A percentile compares a stretch with the other conserved stretches of the same genome.
Evolutionary conservation across 2,113 vertebrate genomes (phyloP).

Genomic region (Barbus barbus): DNA sequence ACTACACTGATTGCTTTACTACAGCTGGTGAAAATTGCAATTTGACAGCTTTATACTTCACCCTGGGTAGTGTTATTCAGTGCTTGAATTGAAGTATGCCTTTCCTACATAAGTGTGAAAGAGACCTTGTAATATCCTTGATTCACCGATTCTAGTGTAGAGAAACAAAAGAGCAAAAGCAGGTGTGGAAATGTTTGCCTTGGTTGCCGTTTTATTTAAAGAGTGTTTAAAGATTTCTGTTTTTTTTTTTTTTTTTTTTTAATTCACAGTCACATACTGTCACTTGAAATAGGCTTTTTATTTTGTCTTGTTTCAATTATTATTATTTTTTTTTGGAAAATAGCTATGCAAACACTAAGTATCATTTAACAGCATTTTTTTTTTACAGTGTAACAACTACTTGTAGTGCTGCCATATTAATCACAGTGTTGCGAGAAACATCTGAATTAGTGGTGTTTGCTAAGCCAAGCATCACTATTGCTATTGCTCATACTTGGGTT

Average conservation of each 20-base stretch:
- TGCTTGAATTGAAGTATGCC: background rate
- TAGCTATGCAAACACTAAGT: background rate
- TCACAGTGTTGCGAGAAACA: background rate
- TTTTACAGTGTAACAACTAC: background rate
- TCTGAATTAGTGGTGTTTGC: background rate
- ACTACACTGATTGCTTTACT: background rate
- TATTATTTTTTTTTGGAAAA: too few relatives aligned
- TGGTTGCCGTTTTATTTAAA: background rate
- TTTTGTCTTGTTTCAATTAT: too few relatives aligned
- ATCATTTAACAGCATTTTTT: background rate
- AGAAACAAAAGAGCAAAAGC: background rate
- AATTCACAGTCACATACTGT: too few relatives aligned
- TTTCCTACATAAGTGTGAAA: background rate
- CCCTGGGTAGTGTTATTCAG: background rate
- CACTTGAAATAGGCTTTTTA: too few relatives aligned
- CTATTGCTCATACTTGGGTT: too few relatives aligned
- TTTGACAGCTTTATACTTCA: slow-evolving; percentile 13
- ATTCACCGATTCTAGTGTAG: background rate
- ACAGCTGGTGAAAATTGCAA: background rate
- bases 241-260: too few relatives aligned
- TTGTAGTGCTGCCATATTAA: background rate
- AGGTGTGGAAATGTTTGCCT: background rate
- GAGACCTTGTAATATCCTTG: slow-evolving; percentile 2
- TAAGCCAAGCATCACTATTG: too few relatives aligned
- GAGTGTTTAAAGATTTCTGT: too few relatives aligned